Conservation (phyloP, 2,888 invertebrate genomes). For the Xylocampa areola region DNA sequence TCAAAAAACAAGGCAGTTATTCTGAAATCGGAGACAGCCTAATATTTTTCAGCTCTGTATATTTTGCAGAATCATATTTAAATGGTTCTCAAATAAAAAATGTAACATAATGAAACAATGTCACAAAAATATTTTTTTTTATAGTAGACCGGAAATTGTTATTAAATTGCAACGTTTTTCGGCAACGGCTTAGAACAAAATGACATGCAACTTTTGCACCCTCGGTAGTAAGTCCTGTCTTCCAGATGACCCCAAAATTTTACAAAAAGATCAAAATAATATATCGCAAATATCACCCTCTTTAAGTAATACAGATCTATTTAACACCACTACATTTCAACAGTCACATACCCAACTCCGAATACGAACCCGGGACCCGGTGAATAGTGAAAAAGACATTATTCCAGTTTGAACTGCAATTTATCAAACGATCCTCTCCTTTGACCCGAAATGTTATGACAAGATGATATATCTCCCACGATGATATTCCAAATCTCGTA, state of each 20-base stretch:
- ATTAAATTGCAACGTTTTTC: no score
- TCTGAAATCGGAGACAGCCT: no score
- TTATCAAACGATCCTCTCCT: conserved; percentile 86
- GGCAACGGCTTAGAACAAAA: not conserved
- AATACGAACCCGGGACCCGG: conserved; percentile 68
- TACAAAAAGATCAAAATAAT: conserved; percentile 19
- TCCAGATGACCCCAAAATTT: conserved; percentile 4
- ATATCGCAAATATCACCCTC: conserved; percentile 38
- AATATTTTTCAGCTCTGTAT: no score
- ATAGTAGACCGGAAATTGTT: no score
- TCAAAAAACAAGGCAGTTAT: no score
- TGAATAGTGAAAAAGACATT: conserved; percentile 89
- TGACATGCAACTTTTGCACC: conserved; percentile 9
- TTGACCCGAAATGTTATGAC: conserved; percentile 89
- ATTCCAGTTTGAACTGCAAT: conserved; percentile 88
- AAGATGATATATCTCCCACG: conserved; percentile 86
- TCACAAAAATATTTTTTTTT: no score
- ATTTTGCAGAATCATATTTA: no score
- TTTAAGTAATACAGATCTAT: conserved; percentile 58
- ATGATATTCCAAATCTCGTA: conserved; percentile 85
- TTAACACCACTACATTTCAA: conserved; percentile 53
- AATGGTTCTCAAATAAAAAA: no score
- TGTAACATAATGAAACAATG: no score
- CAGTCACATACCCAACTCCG: conserved; percentile 67
- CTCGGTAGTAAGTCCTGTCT: not conserved